Evolutionary conservation across 2,113 vertebrate genomes (phyloP).

Genomic region (Ctenodactylus gundi): DNA sequence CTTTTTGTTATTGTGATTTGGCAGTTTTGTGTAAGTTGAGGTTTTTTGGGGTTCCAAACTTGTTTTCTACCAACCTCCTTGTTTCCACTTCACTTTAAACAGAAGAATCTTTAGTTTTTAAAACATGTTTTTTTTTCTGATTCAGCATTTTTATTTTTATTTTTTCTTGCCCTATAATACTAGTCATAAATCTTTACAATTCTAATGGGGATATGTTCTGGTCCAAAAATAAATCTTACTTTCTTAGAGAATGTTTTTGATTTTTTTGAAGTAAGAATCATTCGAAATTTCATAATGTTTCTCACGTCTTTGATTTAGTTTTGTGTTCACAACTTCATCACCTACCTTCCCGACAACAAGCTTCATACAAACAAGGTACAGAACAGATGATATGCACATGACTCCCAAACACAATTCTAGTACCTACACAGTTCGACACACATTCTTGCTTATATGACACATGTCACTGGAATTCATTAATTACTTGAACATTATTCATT

Average conservation of each 20-base stretch:
- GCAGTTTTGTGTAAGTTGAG: not conserved
- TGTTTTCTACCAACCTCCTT: accelerated
- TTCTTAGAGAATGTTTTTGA: not conserved
- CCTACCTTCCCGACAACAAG: not conserved
- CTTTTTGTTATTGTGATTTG: not conserved
- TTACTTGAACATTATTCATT: not conserved
- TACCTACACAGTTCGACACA: not conserved
- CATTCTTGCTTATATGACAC: not conserved
- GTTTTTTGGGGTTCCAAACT: not conserved
- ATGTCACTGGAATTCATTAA: not conserved
- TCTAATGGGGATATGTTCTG: not conserved
- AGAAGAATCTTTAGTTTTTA: not conserved
- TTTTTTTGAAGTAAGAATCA: not conserved
- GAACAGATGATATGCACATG: too few relatives aligned
- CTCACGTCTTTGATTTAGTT: not conserved
- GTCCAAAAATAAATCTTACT: not conserved
- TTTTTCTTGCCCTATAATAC: not conserved
- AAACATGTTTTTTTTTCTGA: not conserved
- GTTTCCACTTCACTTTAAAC: too few relatives aligned
- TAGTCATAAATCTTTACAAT: not conserved
- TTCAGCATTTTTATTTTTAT: not conserved
- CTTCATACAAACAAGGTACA: not conserved
- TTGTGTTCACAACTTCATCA: not conserved
- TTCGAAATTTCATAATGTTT: not conserved
- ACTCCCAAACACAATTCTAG: not conserved